These are phyloP conservation scores for Amphibalanus amphitrite DNA, from an alignment of 1,140 invertebrate genomes.

Conservation along the genomic window DNA sequence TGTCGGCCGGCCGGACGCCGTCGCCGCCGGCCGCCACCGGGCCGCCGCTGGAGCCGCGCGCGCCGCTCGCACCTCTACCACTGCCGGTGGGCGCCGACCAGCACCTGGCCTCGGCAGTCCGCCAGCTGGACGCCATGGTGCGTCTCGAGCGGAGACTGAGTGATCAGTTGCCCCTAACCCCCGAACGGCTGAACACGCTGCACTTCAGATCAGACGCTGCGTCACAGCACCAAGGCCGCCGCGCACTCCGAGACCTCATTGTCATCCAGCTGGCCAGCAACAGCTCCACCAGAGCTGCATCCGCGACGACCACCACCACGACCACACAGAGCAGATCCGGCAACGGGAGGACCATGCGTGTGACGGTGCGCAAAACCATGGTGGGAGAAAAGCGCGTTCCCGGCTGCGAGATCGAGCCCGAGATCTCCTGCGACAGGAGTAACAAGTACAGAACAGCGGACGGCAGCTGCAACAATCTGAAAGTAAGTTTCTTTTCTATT, in stretches of 20 bases:
- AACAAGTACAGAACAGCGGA: conserved; percentile 49
- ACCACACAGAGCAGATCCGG: too few species aligned
- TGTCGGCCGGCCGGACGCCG: background rate
- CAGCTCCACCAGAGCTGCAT: background rate
- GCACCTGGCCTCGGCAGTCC: background rate
- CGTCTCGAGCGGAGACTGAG: background rate
- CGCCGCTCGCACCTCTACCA: background rate
- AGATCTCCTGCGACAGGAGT: conserved; percentile 8
- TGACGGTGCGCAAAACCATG: too few species aligned
- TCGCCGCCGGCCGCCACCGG: too few species aligned
- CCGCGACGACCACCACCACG: too few species aligned
- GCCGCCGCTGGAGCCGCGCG: background rate
- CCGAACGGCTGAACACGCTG: background rate
- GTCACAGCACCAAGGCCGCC: background rate
- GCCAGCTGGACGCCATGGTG: background rate
- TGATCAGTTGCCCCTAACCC: background rate
- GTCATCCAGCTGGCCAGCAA: background rate
- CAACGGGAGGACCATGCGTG: too few species aligned
- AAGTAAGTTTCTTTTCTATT: too few species aligned
- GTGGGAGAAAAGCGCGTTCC: background rate
- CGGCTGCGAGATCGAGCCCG: background rate
- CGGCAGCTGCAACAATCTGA: conserved; percentile 68
- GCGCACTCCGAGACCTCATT: background rate
- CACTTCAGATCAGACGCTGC: background rate
- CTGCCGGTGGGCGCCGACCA: background rate